phyloP scores from a whole-genome alignment of 2,113 vertebrate species.

The Lontra canadensis region DNA sequence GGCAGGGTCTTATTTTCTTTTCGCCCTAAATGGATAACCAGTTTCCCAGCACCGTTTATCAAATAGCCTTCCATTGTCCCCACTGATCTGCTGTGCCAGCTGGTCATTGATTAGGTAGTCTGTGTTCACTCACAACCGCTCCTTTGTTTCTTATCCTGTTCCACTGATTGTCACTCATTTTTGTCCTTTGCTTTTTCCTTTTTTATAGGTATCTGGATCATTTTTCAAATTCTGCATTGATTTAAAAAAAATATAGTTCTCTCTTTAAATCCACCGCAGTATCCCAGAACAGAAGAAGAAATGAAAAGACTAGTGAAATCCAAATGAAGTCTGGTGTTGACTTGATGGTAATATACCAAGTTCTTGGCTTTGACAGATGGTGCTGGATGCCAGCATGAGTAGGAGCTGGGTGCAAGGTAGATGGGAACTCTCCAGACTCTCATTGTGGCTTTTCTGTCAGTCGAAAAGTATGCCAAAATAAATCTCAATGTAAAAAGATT shows the following conservation, averaged over 20 bases:
- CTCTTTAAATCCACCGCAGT: neutral
- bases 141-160: neutral
- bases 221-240: neutral
- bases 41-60: neutral
- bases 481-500: neutral
- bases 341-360: too few relatives aligned
- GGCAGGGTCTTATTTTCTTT: neutral
- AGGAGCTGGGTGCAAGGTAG: neutral
- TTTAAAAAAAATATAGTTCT: neutral
- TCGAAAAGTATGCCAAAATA: neutral
- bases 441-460: neutral
- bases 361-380: neutral
- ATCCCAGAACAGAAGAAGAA: neutral
- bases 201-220: neutral
- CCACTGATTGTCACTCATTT: neutral
- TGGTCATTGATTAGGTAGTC: neutral
- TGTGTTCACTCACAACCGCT: fast-evolving
- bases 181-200: neutral
- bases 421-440: neutral
- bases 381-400: neutral
- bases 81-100: fast-evolving
- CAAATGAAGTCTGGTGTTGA: neutral
- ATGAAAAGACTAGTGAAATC: neutral
- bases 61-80: too few relatives aligned
- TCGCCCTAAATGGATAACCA: neutral